A percentile compares a stretch with the other conserved stretches of the same genome.
phyloP scores from a whole-genome alignment of 2,888 invertebrate genomes.

The Mythimna pallens region DNA sequence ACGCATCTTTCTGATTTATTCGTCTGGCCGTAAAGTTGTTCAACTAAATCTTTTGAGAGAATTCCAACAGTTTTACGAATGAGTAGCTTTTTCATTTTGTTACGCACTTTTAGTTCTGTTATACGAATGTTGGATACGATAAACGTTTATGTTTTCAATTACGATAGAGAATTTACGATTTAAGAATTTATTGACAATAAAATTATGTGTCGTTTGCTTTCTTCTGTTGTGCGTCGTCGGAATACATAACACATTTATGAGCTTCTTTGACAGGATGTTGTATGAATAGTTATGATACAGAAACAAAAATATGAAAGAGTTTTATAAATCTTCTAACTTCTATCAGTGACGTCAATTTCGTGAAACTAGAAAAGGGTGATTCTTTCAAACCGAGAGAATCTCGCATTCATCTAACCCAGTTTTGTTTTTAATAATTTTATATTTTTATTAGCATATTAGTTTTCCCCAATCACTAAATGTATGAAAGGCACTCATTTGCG shows the following conservation, averaged over 20 bases:
- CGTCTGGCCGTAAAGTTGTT: constrained; percentile 72
- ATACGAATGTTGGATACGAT: constrained; percentile 19
- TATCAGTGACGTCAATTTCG: too few species aligned
- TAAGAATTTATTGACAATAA: constrained; percentile 32
- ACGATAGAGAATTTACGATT: constrained; percentile 33
- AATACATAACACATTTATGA: constrained; percentile 34
- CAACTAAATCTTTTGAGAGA: constrained; percentile 48
- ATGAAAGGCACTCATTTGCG: too few species aligned
- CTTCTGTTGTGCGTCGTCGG: constrained; percentile 5
- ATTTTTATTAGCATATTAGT: too few species aligned
- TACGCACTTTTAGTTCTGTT: constrained; percentile 24
- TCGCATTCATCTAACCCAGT: too few species aligned
- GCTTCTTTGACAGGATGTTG: constrained; percentile 9
- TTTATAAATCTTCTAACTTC: background rate
- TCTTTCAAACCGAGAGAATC: too few species aligned
- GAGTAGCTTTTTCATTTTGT: constrained; percentile 47
- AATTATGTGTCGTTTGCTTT: constrained; percentile 11
- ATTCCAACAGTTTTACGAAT: constrained; percentile 45
- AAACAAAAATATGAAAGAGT: background rate
- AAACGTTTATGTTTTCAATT: constrained; percentile 50
- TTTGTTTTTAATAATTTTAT: too few species aligned
- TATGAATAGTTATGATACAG: constrained; percentile 4
- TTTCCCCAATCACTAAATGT: too few species aligned
- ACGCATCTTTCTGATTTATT: constrained; percentile 84
- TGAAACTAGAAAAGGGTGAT: too few species aligned